These are phyloP conservation scores for Pomatorhinus ruficollis DNA, from an alignment of 2,113 vertebrate genomes.

Conservation along the genomic window DNA sequence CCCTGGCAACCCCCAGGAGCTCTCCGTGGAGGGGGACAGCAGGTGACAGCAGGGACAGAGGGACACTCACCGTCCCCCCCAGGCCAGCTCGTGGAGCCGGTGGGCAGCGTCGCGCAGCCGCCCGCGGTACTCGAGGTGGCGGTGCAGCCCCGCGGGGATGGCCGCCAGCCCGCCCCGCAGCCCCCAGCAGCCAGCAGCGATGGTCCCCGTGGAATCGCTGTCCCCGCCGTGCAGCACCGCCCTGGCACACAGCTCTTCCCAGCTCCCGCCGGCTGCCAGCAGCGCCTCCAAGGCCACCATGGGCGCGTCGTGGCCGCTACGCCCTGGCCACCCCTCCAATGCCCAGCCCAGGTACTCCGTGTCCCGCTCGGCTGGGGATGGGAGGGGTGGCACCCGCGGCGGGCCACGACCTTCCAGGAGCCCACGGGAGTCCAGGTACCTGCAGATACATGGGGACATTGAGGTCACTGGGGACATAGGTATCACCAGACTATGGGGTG, in stretches of 20 bases:
- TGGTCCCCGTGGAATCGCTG: conserved; percentile 12
- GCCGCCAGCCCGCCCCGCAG: background rate
- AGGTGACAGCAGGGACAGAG: background rate
- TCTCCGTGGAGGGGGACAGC: fast-evolving
- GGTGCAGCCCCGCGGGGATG: background rate
- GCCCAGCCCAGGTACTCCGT: conserved; percentile 77
- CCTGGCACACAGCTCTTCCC: conserved; percentile 79
- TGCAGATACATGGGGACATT: background rate
- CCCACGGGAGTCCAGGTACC: conserved; percentile 79
- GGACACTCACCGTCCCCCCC: fast-evolving
- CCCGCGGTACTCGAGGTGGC: background rate
- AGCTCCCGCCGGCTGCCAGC: conserved; percentile 70
- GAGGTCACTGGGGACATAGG: background rate
- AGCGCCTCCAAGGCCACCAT: conserved; percentile 85
- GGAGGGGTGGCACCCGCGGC: conserved; percentile 55
- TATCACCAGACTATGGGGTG: background rate
- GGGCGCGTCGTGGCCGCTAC: conserved; percentile 84
- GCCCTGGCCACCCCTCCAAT: conserved; percentile 78
- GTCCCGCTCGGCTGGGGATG: conserved; percentile 77
- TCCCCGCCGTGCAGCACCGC: conserved; percentile 44
- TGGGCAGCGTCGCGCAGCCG: fast-evolving
- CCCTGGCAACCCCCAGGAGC: background rate
- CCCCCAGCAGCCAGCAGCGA: background rate
- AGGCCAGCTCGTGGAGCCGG: background rate
- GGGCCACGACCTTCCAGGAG: conserved; percentile 73